Conservation (phyloP, 2,888 invertebrate species). For the Taphrorychus bicolor region DNA sequence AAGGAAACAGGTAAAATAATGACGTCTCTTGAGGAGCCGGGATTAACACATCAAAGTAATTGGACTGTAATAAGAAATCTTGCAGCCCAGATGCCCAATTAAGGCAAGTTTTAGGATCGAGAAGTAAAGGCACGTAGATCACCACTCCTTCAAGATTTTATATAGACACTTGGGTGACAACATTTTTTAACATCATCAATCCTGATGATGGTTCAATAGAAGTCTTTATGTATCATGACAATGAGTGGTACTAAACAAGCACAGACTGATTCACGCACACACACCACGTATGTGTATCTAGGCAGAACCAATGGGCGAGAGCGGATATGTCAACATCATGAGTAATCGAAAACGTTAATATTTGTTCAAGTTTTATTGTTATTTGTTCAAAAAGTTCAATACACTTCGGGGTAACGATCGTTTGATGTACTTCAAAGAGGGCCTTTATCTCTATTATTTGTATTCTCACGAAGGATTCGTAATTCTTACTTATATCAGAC, state of each 20-base stretch:
- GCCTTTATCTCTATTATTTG: no score
- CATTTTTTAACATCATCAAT: neutral
- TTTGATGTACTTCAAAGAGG: no score
- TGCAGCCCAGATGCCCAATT: neutral
- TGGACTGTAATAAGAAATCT: neutral
- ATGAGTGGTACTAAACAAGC: no score
- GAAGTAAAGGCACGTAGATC: neutral
- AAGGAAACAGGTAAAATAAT: neutral
- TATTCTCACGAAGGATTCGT: no score
- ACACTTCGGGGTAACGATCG: neutral
- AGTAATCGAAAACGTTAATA: constrained; percentile 27
- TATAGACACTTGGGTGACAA: neutral
- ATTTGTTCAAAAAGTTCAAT: constrained; percentile 21
- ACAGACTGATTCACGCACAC: neutral
- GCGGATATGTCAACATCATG: constrained; percentile 14
- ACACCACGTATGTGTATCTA: neutral
- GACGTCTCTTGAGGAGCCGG: neutral
- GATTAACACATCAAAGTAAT: neutral
- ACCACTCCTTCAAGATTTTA: neutral
- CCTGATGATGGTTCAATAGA: neutral
- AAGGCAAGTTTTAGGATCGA: neutral
- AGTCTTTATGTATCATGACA: no score
- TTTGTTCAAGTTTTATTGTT: constrained; percentile 18
- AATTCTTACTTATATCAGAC: no score
- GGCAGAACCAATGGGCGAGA: neutral